These are phyloP conservation scores for Eristalinus sepulchralis DNA, from an alignment of 2,888 invertebrate species.

Conservation along the genomic window DNA sequence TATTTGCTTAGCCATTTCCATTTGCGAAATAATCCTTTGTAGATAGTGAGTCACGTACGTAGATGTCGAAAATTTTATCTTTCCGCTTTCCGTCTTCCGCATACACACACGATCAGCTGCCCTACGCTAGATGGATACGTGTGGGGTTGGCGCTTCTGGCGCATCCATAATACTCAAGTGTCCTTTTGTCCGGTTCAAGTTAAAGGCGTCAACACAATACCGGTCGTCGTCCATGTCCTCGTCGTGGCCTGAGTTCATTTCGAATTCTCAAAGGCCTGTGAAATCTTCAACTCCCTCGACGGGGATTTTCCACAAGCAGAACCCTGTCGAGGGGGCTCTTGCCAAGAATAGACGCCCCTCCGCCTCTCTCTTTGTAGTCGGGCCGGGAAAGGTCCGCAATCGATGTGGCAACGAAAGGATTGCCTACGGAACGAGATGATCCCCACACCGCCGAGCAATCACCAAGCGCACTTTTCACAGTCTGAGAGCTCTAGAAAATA, in stretches of 20 bases:
- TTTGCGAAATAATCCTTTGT: slow-evolving; percentile 68
- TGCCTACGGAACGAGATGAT: not conserved
- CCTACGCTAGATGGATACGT: not conserved
- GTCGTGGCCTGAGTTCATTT: slow-evolving; percentile 39
- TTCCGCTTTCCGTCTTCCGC: slow-evolving; percentile 17
- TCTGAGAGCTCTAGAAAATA: slow-evolving; percentile 43
- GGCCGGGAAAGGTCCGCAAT: not conserved
- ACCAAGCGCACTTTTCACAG: slow-evolving; percentile 48
- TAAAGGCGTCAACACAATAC: slow-evolving; percentile 20
- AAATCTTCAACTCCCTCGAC: slow-evolving; percentile 38
- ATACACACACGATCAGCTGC: not conserved
- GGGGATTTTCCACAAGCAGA: slow-evolving; percentile 9
- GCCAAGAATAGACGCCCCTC: not conserved
- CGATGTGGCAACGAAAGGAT: not conserved
- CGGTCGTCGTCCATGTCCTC: not conserved
- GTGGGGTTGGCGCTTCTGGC: not conserved
- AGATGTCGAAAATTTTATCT: slow-evolving; percentile 41
- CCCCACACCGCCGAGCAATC: slow-evolving; percentile 32
- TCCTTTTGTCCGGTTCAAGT: slow-evolving; percentile 37
- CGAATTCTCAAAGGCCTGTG: slow-evolving; percentile 52
- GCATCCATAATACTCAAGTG: slow-evolving; percentile 38
- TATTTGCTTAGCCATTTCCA: slow-evolving; percentile 69
- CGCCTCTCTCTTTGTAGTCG: not conserved
- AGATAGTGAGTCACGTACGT: slow-evolving; percentile 66
- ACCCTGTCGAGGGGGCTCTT: not conserved